Percentiles rank a stretch among this genome's conserved stretches.
Conservation (phyloP, 2,797 vertebrate genomes). For the Limosa lapponica region DNA sequence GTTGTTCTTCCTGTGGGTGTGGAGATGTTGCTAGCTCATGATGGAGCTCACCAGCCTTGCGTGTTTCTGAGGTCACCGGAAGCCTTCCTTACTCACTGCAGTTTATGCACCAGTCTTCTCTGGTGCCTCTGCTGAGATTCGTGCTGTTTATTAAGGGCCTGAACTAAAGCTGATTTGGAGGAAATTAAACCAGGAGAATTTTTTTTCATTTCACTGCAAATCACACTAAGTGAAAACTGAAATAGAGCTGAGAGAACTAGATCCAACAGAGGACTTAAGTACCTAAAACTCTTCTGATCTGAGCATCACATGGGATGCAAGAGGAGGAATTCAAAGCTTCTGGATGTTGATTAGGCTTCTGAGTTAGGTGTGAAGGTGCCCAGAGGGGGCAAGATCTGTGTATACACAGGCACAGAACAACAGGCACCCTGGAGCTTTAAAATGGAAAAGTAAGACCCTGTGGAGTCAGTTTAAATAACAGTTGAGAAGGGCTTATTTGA, state of each 20-base stretch:
- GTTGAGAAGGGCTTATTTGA: background rate
- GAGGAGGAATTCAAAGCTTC: background rate
- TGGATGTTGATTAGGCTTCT: background rate
- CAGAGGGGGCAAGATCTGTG: background rate
- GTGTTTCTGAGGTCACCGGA: background rate
- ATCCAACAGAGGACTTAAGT: background rate
- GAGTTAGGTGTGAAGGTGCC: background rate
- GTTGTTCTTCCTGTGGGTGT: conserved; percentile 32
- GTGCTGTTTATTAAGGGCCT: background rate
- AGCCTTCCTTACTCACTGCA: background rate
- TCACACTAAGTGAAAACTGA: background rate
- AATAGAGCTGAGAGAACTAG: background rate
- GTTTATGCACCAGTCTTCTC: background rate
- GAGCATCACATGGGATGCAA: background rate
- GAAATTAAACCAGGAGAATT: background rate
- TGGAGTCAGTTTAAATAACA: background rate
- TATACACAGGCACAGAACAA: background rate
- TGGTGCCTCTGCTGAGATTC: fast-evolving
- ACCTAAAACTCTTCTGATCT: background rate
- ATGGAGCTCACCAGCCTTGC: background rate
- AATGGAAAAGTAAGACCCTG: background rate
- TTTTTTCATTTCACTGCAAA: background rate
- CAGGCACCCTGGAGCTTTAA: background rate
- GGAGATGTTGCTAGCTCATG: background rate
- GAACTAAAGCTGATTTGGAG: background rate